Percentiles rank a stretch among this genome's conserved stretches.
Conservation (phyloP, 2,113 vertebrate genomes). For the Callipepla californica region DNA sequence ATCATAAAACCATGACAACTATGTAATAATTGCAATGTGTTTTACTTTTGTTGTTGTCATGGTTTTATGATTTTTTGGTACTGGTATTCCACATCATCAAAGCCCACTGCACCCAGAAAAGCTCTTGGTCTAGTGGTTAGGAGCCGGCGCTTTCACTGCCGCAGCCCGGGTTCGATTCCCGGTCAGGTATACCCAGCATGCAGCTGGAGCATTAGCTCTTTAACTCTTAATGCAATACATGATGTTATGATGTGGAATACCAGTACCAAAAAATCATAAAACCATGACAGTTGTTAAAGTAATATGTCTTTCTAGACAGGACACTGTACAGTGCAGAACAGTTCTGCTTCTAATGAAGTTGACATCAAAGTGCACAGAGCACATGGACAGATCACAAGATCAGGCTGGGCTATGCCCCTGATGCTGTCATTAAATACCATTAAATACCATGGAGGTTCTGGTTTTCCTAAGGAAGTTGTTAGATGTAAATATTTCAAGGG, state of each 20-base stretch:
- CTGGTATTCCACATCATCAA: no score
- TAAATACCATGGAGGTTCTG: conserved; percentile 7
- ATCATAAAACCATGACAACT: no score
- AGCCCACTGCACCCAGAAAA: no score
- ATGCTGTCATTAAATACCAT: conserved; percentile 58
- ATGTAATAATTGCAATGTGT: background rate
- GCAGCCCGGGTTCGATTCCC: conserved; percentile 87
- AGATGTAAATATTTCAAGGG: background rate
- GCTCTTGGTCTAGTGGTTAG: conserved; percentile 84
- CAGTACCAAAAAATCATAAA: no score
- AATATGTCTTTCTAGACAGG: background rate
- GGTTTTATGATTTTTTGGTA: no score
- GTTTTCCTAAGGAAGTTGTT: conserved; percentile 4
- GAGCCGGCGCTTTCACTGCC: conserved; percentile 88
- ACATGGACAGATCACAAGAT: background rate
- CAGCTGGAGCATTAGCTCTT: no score
- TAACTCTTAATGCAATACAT: no score
- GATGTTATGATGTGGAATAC: no score
- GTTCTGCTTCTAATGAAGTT: background rate
- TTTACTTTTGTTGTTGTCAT: background rate
- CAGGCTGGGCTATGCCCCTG: background rate
- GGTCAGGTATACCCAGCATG: conserved; percentile 70
- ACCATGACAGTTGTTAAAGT: background rate
- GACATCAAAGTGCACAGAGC: background rate
- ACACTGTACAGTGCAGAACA: background rate